phyloP scores from a whole-genome alignment of 64 coral and sea anemone genomes.

The Montipora capricornis region DNA sequence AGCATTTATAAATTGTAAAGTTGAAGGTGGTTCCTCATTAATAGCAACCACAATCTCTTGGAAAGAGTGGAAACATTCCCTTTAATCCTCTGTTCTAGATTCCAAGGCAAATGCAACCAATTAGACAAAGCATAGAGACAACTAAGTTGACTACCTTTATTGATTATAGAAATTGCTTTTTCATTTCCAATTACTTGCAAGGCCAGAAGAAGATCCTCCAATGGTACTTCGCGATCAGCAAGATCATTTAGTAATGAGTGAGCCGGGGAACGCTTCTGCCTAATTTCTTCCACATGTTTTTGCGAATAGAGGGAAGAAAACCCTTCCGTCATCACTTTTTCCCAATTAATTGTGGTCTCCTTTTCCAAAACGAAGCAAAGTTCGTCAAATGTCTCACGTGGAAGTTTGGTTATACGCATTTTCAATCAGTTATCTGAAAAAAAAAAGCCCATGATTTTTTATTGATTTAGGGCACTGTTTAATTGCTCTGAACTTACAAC shows the following conservation, averaged over 20 bases:
- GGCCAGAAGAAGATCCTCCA: background rate
- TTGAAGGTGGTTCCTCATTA: no score
- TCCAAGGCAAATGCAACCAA: no score
- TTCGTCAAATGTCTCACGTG: background rate
- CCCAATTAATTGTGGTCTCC: background rate
- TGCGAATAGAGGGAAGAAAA: background rate
- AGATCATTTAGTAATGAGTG: background rate
- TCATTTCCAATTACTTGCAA: background rate
- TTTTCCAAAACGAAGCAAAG: background rate
- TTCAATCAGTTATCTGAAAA: background rate
- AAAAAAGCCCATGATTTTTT: background rate
- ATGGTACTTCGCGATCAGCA: fast-evolving
- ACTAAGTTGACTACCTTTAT: background rate
- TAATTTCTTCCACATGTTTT: background rate
- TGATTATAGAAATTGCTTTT: background rate
- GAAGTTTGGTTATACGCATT: background rate
- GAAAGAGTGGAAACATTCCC: no score
- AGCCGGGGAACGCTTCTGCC: background rate
- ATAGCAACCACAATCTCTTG: no score
- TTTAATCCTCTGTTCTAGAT: no score
- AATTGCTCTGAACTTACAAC: no score
- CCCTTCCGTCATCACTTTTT: background rate
- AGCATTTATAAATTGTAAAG: no score
- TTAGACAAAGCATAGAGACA: no score
- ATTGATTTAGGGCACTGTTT: no score